Conservation (phyloP, 2,888 invertebrate species). For the Orthosia incerta region DNA sequence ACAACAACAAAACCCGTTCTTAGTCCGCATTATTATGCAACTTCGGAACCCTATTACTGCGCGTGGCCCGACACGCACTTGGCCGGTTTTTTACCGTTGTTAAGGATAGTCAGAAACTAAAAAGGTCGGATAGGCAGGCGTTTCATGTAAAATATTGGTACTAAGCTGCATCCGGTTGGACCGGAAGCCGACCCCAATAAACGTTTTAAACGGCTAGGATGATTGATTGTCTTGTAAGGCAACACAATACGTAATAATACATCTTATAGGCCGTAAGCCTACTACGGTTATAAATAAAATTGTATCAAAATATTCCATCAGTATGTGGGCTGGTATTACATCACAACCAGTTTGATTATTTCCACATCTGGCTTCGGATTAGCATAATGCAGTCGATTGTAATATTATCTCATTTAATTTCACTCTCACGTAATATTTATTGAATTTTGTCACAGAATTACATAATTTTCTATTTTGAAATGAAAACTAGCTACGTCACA, state of each 20-base stretch:
- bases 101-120: too few species aligned
- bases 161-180: too few species aligned
- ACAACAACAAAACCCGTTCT: too few species aligned
- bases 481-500: background rate
- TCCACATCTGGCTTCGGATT: slow-evolving; percentile 38
- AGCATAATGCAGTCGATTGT: slow-evolving; percentile 38
- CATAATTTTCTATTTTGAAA: slow-evolving; percentile 2
- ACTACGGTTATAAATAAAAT: slow-evolving; percentile 12
- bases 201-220: too few species aligned
- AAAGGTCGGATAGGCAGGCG: too few species aligned
- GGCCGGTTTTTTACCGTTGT: too few species aligned
- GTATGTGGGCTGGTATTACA: slow-evolving; percentile 38
- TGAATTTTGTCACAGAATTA: slow-evolving; percentile 26
- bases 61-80: too few species aligned
- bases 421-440: slow-evolving; percentile 34
- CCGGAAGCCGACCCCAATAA: too few species aligned
- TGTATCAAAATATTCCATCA: slow-evolving; percentile 16
- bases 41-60: too few species aligned
- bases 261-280: slow-evolving; percentile 12
- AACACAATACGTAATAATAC: background rate
- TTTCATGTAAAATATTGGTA: too few species aligned
- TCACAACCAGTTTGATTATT: slow-evolving; percentile 40
- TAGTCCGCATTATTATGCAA: too few species aligned
- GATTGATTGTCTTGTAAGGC: background rate
- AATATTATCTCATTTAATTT: slow-evolving; percentile 53